Percentiles rank a stretch among this genome's conserved stretches.
phyloP scores from a whole-genome alignment of 2,888 invertebrate genomes.

The Drosophila phalerata region DNA sequence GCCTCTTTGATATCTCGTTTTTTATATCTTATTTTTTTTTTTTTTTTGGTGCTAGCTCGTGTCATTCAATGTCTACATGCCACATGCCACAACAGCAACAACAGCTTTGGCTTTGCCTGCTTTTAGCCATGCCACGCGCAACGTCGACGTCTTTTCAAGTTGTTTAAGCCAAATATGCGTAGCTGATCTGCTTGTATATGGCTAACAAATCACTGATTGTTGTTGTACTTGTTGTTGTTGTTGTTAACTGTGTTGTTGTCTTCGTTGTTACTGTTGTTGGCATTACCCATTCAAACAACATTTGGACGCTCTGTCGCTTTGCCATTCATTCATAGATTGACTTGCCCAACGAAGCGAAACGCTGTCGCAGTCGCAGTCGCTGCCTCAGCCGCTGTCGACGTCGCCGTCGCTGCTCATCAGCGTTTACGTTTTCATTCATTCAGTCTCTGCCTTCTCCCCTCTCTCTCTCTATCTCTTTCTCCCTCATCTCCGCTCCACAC shows the following conservation, averaged over 20 bases:
- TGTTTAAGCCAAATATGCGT: constrained; percentile 78
- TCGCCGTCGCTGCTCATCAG: constrained; percentile 51
- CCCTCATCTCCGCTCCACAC: constrained; percentile 18
- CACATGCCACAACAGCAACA: constrained; percentile 25
- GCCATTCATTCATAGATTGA: constrained; percentile 76
- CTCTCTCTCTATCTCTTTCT: constrained; percentile 3
- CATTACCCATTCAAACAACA: constrained; percentile 64
- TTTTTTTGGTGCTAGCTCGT: constrained; percentile 10
- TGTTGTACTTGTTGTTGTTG: constrained; percentile 21
- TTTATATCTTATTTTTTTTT: no score
- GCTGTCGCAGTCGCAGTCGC: constrained; percentile 22
- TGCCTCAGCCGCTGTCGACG: constrained; percentile 25
- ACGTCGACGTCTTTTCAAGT: constrained; percentile 38
- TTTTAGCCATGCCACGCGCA: constrained; percentile 82
- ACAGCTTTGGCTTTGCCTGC: constrained; percentile 27
- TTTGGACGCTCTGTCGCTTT: constrained; percentile 73
- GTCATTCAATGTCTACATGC: constrained; percentile 45
- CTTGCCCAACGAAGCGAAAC: constrained; percentile 67
- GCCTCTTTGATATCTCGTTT: constrained; percentile 52
- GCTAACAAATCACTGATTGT: constrained; percentile 68
- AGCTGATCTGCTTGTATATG: constrained; percentile 79
- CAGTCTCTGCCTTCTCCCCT: constrained; percentile 2
- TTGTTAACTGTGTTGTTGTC: constrained; percentile 7
- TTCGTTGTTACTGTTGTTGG: constrained; percentile 29
- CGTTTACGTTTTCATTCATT: constrained; percentile 74